Evolutionary conservation across 2,888 invertebrate species (phyloP).

Genomic region (Baronia brevicornis): DNA sequence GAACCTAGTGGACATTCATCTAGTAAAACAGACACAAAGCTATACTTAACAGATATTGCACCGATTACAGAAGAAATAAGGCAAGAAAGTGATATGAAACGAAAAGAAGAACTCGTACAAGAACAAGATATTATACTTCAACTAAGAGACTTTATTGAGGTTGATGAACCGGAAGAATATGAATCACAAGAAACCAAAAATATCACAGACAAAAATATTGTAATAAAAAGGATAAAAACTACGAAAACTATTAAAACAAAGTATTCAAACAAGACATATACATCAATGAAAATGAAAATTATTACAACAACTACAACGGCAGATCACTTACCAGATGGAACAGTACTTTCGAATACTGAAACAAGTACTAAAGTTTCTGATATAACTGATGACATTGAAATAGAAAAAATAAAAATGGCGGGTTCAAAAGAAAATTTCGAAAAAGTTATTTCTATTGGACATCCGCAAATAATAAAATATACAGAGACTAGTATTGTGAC

Average conservation of each 20-base stretch:
- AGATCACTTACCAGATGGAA: constrained; percentile 57
- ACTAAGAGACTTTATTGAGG: constrained; percentile 28
- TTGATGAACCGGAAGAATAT: constrained; percentile 34
- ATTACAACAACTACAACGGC: constrained; percentile 47
- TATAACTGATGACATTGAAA: constrained; percentile 37
- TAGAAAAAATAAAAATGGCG: constrained; percentile 39
- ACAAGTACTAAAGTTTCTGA: constrained; percentile 52
- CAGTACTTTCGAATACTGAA: constrained; percentile 42
- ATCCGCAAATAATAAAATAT: constrained; percentile 39
- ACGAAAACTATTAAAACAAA: constrained; percentile 45
- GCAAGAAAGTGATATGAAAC: too few species aligned
- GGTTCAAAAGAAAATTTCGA: constrained; percentile 43
- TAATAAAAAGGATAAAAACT: constrained; percentile 37
- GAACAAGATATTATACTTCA: too few species aligned
- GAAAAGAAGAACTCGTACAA: too few species aligned
- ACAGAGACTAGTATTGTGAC: constrained; percentile 34
- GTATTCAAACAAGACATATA: constrained; percentile 34
- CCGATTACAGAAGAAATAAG: too few species aligned
- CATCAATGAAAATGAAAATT: constrained; percentile 41
- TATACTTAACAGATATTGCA: constrained; percentile 21
- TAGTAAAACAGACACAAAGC: constrained; percentile 19
- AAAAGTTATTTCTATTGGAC: constrained; percentile 39
- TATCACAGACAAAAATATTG: constrained; percentile 34
- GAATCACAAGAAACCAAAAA: constrained; percentile 33
- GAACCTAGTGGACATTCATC: constrained; percentile 21